Evolutionary conservation across 35 echinoderm and acorn worm genomes (phyloP).

Genomic region (Patiria miniata): DNA sequence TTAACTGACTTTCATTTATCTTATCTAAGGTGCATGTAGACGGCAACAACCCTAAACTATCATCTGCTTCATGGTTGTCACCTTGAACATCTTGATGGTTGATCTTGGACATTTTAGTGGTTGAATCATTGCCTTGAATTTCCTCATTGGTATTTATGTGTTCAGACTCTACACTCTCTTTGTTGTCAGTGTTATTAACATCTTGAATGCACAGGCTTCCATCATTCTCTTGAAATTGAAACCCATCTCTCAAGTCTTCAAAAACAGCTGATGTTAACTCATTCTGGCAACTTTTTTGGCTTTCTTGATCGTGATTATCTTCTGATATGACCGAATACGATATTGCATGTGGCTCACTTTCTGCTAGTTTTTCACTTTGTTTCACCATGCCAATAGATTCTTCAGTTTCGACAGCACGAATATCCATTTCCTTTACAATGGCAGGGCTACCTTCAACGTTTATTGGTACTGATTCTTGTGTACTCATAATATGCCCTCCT

Average conservation of each 20-base stretch:
- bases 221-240: constrained; percentile 5
- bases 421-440: no score
- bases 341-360: no score
- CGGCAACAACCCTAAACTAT: no score
- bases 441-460: no score
- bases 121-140: not conserved
- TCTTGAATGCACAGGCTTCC: not conserved
- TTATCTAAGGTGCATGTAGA: not conserved
- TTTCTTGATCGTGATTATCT: no score
- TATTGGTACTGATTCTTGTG: no score
- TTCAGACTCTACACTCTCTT: constrained; percentile 8
- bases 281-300: not conserved
- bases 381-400: no score
- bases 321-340: no score
- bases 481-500: no score
- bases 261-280: not conserved
- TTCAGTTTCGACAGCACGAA: no score
- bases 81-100: not conserved
- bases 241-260: constrained; percentile 1
- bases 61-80: not conserved
- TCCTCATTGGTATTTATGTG: not conserved
- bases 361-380: no score
- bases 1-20: not conserved
- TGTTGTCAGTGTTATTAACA: not conserved
- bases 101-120: not conserved